A percentile compares a stretch with the other conserved stretches of the same genome.
These are phyloP conservation scores for Intellagama lesueurii DNA, from an alignment of 2,797 vertebrate species.

Conservation along the genomic window DNA sequence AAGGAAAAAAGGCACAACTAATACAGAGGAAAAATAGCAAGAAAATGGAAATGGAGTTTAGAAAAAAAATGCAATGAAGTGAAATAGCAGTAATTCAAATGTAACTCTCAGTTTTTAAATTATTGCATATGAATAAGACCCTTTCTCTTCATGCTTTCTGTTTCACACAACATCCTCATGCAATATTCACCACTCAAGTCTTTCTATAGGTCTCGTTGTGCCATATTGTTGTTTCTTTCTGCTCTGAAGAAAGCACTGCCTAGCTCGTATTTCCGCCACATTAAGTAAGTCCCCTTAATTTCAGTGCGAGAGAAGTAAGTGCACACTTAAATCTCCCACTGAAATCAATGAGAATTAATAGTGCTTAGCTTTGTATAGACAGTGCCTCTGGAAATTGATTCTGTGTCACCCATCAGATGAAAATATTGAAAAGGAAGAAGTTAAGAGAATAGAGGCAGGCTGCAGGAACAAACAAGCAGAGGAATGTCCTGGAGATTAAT, in stretches of 20 bases:
- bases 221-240: background rate
- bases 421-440: background rate
- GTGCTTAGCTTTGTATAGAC: background rate
- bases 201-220: background rate
- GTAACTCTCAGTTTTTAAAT: background rate
- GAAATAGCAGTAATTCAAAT: background rate
- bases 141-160: background rate
- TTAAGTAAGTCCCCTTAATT: background rate
- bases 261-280: background rate
- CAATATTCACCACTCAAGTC: background rate
- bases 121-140: too few species aligned
- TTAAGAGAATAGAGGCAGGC: background rate
- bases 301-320: background rate
- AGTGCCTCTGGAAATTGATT: background rate
- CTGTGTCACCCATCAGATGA: background rate
- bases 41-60: background rate
- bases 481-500: conserved; percentile 35
- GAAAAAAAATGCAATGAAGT: background rate
- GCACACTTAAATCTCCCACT: background rate
- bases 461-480: background rate
- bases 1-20: background rate
- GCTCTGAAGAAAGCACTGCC: background rate
- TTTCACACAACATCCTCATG: background rate
- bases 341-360: background rate
- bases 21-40: too few species aligned